Evolutionary conservation across 2,888 invertebrate species (phyloP).

Genomic region (Molanna angustata): DNA sequence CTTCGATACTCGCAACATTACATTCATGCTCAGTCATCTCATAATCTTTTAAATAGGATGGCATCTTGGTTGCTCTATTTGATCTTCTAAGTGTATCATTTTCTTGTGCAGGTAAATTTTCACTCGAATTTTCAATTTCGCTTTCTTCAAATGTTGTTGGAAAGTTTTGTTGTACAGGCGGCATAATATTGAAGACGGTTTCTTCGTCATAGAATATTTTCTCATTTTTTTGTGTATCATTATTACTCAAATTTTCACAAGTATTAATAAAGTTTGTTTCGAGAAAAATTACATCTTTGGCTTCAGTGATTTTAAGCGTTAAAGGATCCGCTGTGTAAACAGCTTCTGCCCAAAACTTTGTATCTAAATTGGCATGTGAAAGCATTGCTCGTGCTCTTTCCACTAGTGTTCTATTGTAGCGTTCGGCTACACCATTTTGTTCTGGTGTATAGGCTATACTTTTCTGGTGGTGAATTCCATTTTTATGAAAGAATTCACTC

Average conservation of each 20-base stretch:
- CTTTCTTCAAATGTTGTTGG: too few species aligned
- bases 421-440: conserved; percentile 3
- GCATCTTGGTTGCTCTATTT: neutral
- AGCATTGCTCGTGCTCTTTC: conserved; percentile 3
- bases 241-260: too few species aligned
- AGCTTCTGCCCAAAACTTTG: neutral
- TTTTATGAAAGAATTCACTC: neutral
- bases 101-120: too few species aligned
- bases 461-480: conserved; percentile 1
- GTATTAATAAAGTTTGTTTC: too few species aligned
- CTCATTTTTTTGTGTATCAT: too few species aligned
- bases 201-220: too few species aligned
- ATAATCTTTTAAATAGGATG: neutral
- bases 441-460: neutral
- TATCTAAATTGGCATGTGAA: neutral
- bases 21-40: neutral
- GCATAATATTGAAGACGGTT: too few species aligned
- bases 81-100: neutral
- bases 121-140: too few species aligned
- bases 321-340: neutral
- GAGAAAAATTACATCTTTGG: too few species aligned
- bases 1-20: neutral
- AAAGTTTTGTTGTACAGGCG: too few species aligned
- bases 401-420: conserved; percentile 1
- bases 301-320: too few species aligned